Evolutionary conservation across 2,888 invertebrate species (phyloP), one percentile per base, ranked within the genome.

Genomic region (Temnothorax unifasciatus): DNA sequence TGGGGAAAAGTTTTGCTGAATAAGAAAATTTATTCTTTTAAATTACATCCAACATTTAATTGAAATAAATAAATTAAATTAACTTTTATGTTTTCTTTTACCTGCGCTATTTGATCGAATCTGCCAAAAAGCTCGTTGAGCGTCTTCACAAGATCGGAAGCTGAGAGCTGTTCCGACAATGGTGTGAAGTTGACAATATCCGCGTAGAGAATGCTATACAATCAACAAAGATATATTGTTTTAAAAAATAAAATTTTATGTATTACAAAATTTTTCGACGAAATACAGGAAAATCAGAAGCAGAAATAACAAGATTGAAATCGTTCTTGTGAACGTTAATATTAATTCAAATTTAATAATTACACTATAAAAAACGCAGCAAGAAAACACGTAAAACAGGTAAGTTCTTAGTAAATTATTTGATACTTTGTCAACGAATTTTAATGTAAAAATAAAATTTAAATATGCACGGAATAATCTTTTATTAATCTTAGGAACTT

Each of bases 161-260:
- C 99, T 64, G 97, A 97, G 90, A 99, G 96, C 88, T 98, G 97
- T 90, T 99, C 99, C 0, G 99, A 99, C 54, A 99, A 96, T 0
- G 99, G 99, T 0, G 99, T 99, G 95, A 99, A 99, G 96, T 99
- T 99, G 47, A 99, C 99, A 91, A 99, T 99, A 94, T 99, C 99
- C 0, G 99, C 99, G 95, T 99, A 99, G 63, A 99, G 96, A 89
- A 99, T 99, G 93, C 99, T 97, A 93, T 29, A 66, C 4, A 57
- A 52, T 66, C 50, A 83, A 73, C 18, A 77, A 61, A 41, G 9
- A 63, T 25, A 57, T 47, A 64, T 25, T 41, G 13, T 59, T 63
- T 52, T 64, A 13, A 21, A 41, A 79, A 47, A 63, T 66, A 54
- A 54, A 21, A n/a, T 29, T 25, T 76, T 52, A 3, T 44, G 2